Evolutionary conservation across 2,888 invertebrate genomes (phyloP), one percentile per base, ranked within the genome.

Genomic region (Deilephila porcellus): DNA sequence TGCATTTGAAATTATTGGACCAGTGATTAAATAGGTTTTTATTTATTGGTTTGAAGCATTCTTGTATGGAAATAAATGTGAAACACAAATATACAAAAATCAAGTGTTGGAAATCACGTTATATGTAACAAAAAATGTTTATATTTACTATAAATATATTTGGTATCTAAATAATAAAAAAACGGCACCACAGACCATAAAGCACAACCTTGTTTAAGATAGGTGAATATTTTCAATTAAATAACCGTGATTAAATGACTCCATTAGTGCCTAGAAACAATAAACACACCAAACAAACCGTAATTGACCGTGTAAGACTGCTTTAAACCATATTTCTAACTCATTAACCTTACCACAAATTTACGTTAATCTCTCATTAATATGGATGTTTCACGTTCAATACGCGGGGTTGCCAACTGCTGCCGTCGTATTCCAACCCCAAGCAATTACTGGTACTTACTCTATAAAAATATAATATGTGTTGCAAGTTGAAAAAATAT

Each of bases 391-490:
- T 45, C 25, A 52, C 45, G 25, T 67, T 52, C 17, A 25, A 67
- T 67, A 67, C 52, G 17, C 67, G 67, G 45, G 67, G 67, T 25
- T 52, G 67, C 25, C 25, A 67, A 25, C 45, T 52, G 17, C 25
- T 67, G 45, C 67, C 67, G 67, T 67, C 52, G 67, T 45, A 67
- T 67, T 67, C 67, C 45, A 52, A 52, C 45, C 79, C 80, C 78
- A 81, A 80, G 77, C 81, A 80, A 84, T 79, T 78, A 80, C 84
- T 71, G 85, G 90, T 90, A 90, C 89, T 89, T 91, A 91, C 81
- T 80, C 77, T 81, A 79, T 80, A 76, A 74, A 80, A 82, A 83
- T 82, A 79, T 79, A 80, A 78, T 83, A 80, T 81, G 79, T 86
- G 83, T 88, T 83, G 83, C 83, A 85, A 86, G 77, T 72, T 67